Percentiles rank a stretch among this genome's conserved stretches.
These are phyloP conservation scores for Orthosia gracilis DNA, from an alignment of 2,888 invertebrate species.

Conservation along the genomic window DNA sequence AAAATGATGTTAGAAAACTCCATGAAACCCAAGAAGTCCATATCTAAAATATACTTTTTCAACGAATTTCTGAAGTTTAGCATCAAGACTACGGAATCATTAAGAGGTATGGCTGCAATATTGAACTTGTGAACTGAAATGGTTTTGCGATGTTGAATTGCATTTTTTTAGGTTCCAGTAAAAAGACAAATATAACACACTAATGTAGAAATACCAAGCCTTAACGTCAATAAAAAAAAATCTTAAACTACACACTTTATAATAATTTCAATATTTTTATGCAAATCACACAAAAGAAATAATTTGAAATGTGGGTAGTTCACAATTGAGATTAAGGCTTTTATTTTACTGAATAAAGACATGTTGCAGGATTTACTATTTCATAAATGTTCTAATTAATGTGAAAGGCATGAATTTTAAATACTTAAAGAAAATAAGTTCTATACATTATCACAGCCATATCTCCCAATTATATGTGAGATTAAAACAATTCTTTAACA, in stretches of 20 bases:
- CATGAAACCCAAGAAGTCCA: background rate
- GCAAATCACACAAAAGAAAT: conserved; percentile 14
- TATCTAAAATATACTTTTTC: background rate
- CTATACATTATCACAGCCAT: conserved; percentile 52
- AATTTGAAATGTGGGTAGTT: background rate
- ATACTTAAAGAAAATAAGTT: background rate
- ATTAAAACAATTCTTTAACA: conserved; percentile 67
- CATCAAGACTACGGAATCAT: conserved; percentile 35
- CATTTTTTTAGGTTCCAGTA: background rate
- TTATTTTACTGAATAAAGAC: background rate
- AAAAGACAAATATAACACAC: background rate
- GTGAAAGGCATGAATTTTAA: background rate
- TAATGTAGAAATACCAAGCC: background rate
- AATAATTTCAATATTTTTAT: background rate
- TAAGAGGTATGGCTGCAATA: conserved; percentile 49
- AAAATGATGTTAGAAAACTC: background rate
- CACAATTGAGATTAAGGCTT: background rate
- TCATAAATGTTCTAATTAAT: background rate
- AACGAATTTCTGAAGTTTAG: conserved; percentile 38
- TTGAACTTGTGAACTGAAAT: background rate
- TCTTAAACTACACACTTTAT: background rate
- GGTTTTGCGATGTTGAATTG: background rate
- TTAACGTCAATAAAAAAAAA: background rate
- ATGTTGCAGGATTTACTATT: background rate
- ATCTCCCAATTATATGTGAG: conserved; percentile 41